A percentile compares a stretch with the other conserved stretches of the same genome.
phyloP scores from a whole-genome alignment of 1,140 invertebrate species.

The Drosophila virilis region DNA sequence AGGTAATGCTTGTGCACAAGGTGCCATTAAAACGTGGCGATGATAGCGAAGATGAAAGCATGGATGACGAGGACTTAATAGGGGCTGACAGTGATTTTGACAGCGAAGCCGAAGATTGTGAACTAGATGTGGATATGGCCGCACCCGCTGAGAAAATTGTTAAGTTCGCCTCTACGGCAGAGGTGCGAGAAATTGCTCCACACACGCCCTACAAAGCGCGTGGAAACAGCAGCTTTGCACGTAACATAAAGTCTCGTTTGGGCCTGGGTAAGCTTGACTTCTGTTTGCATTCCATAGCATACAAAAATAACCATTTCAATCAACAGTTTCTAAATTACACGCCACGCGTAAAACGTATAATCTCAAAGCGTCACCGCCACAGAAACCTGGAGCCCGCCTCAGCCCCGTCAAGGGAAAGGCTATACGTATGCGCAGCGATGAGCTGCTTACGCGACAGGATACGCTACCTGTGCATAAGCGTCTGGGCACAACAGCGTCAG shows the following conservation, averaged over 20 bases:
- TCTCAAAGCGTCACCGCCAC: conserved; percentile 66
- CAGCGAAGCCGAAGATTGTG: conserved; percentile 40
- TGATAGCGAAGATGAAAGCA: conserved; percentile 67
- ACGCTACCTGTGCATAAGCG: conserved; percentile 71
- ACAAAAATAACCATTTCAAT: neutral
- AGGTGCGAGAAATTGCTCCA: conserved; percentile 80
- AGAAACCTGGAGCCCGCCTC: conserved; percentile 44
- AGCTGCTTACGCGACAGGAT: conserved; percentile 65
- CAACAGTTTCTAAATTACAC: conserved; percentile 69
- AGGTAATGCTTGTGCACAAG: conserved; percentile 81
- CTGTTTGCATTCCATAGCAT: neutral
- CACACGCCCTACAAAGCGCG: conserved; percentile 46
- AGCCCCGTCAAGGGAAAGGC: conserved; percentile 71
- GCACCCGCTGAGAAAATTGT: conserved; percentile 73
- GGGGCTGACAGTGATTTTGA: conserved; percentile 33
- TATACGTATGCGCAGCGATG: conserved; percentile 78
- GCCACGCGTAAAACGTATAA: conserved; percentile 73
- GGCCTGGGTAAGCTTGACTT: conserved; percentile 57
- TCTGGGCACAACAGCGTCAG: conserved; percentile 38
- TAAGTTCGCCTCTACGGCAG: conserved; percentile 78
- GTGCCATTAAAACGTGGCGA: conserved; percentile 73
- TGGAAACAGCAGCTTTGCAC: conserved; percentile 54
- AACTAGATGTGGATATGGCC: conserved; percentile 42
- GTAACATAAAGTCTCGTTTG: conserved; percentile 74
- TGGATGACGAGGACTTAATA: conserved; percentile 50